phyloP scores from a whole-genome alignment of 2,797 vertebrate species.

The Emydoidea blandingii region DNA sequence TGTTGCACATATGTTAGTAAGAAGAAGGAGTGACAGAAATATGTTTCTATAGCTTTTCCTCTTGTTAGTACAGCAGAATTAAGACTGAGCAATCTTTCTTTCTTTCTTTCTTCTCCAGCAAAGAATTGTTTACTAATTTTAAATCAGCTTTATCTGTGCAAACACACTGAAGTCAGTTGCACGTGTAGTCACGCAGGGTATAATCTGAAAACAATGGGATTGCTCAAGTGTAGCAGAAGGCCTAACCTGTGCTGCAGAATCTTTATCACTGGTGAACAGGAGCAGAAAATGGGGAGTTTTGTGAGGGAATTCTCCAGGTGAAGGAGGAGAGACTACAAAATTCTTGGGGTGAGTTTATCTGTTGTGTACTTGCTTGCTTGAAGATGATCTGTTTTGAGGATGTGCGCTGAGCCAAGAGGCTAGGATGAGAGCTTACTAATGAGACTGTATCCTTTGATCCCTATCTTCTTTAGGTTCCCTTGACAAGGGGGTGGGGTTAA shows the following conservation, averaged over 20 bases:
- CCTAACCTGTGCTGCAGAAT: background rate
- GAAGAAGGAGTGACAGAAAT: background rate
- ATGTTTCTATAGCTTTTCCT: rapidly evolving
- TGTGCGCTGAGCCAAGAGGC: background rate
- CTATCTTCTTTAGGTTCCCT: background rate
- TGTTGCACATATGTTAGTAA: background rate
- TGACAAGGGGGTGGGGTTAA: background rate
- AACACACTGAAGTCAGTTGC: background rate
- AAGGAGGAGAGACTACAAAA: background rate
- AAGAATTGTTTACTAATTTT: background rate
- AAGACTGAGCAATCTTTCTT: background rate
- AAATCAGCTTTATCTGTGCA: background rate
- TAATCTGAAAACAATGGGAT: background rate
- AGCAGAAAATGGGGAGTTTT: background rate
- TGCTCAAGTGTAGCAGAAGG: background rate
- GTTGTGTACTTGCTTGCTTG: background rate
- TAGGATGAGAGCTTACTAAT: background rate
- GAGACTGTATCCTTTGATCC: background rate
- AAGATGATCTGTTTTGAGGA: background rate
- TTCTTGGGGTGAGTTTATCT: background rate
- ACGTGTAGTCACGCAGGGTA: background rate
- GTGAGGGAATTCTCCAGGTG: background rate
- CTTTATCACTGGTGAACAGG: background rate
- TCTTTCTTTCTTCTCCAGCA: background rate
- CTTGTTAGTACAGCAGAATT: background rate